Evolutionary conservation across 2,888 invertebrate species (phyloP), one percentile per base, ranked within the genome.

Genomic region (Lasius fuliginosus): DNA sequence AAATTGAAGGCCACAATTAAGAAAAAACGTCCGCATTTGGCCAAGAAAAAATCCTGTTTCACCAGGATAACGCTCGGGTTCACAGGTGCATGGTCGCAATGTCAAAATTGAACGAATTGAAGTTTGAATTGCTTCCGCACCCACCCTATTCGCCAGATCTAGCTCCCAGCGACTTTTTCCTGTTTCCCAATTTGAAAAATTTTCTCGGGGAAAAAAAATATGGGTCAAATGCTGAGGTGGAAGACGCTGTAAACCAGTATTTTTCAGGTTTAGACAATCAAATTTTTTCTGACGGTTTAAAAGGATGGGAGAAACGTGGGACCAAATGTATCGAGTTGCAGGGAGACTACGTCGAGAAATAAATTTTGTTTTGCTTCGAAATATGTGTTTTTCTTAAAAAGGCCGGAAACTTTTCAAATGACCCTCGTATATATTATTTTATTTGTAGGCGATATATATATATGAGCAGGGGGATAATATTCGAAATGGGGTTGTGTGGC

Each of bases 101-200:
- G 58, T 27, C 58, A 58, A 58, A 58, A 58, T 58, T 27, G 5
- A 11, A 58, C 27, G 58, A 58, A 11, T 58, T 58, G 27, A 58
- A 58, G 15, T 58, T 60, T 27, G 4, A 60, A 60, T 60, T 60
- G 12, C 58, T 60, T 60, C 15, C 30, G 27, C 30, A 60, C 5
- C 3, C 60, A 60, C 60, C 30, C 60, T 60, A 60, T 27, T 60
- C 60, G 12, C 60, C 60, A 60, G 60, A 60, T 30, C 12, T 30
- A 60, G 60, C 15, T 4, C 60, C 60, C 30, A 27, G 27, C 12
- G 30, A 60, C 27, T 60, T 27, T 60, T 60, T 60, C 12, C 30
- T 60, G 4, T 60, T 60, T 49, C 33, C 46, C 11, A 71, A 33
- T 23, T 53, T 42, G 71, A 23, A 49, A 71, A 71, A 60, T 30